Evolutionary conservation across 2,888 invertebrate species (phyloP), one percentile per base, ranked within the genome.

Genomic region (Taenaris catops): DNA sequence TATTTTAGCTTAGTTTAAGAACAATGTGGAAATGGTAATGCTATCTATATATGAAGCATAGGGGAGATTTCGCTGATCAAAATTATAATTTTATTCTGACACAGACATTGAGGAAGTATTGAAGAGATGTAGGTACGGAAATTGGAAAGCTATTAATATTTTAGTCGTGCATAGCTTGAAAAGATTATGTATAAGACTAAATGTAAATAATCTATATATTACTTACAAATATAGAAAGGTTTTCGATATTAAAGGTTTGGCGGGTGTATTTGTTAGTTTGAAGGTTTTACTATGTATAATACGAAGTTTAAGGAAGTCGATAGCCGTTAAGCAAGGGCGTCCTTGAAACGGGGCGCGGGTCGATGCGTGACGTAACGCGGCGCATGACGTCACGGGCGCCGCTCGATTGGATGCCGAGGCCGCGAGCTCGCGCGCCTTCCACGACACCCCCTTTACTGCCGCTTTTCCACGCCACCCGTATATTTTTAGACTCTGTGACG

Each of bases 401-500:
- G 64, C 38, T 67, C 66, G 69, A 63, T 64, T 63, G 56, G 68
- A 67, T 68, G 65, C 69, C 67, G 72, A 63, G 66, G 70, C 58
- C 72, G 57, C 54, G 44, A 42, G 51, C 33, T 40, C 37, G 47
- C 55, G 49, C 55, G 54, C 55, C 48, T 12, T 1, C 21, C 29
- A 21, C 59, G 18, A 48, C 65, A 61, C 64, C 70, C 72, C 69
- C 64, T 51, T 23, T 38, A 49, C 54, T 51, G 51, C 57, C 57
- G 53, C 44, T 58, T 54, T 53, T 49, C 48, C 44, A 49, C 50
- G 56, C 71, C 70, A 66, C 73, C 78, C 66, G 58, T 49, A 51
- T 81, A 83, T 81, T 74, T 83, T 74, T 83, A 81, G 79, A 72
- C 51, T 68, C 51, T 42, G 59, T 83, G 84, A 84, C 81, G 83